Evolutionary conservation across 2,113 vertebrate species (phyloP).

Genomic region (Ariopsis seemanni): DNA sequence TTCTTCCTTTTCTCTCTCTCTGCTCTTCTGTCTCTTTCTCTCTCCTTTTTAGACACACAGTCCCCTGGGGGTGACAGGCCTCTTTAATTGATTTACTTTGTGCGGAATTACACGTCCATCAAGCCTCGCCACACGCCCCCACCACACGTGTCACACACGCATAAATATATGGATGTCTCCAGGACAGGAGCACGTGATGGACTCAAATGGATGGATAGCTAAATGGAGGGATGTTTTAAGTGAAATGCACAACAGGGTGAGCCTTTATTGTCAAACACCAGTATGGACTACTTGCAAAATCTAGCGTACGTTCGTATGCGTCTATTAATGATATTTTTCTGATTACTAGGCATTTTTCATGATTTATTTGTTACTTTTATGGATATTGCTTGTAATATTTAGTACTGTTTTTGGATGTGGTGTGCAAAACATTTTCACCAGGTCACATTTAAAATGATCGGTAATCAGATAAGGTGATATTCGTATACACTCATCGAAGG

Average conservation of each 20-base stretch:
- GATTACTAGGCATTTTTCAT: not conserved
- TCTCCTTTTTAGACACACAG: constrained; percentile 26
- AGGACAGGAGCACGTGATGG: constrained; percentile 45
- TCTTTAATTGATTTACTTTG: constrained; percentile 73
- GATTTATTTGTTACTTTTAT: not conserved
- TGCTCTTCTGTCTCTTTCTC: not conserved
- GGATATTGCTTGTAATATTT: not conserved
- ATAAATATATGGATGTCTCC: constrained; percentile 43
- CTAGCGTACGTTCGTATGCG: constrained; percentile 46
- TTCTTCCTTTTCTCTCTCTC: not conserved
- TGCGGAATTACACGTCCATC: constrained; percentile 61
- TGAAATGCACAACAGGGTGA: constrained; percentile 61
- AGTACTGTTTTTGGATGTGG: not conserved
- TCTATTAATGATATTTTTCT: not conserved
- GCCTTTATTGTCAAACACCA: constrained; percentile 62
- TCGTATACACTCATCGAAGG: no score
- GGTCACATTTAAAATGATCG: no score
- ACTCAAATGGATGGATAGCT: constrained; percentile 60
- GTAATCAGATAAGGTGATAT: not conserved
- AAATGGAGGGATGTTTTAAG: constrained; percentile 65
- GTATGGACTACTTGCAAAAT: constrained; percentile 47
- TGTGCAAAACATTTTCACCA: not conserved
- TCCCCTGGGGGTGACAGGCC: constrained; percentile 34
- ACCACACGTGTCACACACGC: constrained; percentile 49
- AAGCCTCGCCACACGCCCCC: constrained; percentile 48